These are phyloP conservation scores for Scaptodrosophila latifasciaeformis DNA, from an alignment of 2,888 invertebrate genomes.

Conservation along the genomic window DNA sequence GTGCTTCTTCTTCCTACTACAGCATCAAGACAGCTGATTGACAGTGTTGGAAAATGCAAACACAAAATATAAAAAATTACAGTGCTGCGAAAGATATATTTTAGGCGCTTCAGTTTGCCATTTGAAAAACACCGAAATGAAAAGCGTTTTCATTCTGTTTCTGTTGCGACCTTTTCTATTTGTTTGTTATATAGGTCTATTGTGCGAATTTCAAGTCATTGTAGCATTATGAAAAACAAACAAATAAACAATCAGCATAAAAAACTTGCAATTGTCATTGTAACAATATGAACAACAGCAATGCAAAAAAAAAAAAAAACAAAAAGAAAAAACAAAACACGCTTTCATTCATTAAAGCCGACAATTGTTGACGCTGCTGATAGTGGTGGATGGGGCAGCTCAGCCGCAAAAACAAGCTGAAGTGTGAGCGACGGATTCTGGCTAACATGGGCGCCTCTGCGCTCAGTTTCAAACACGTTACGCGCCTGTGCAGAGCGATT, in stretches of 20 bases:
- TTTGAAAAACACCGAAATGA: background rate
- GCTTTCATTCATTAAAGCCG: constrained; percentile 60
- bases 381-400: background rate
- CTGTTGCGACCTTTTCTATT: background rate
- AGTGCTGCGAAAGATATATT: too few species aligned
- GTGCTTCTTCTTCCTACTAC: too few species aligned
- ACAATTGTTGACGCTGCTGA: constrained; percentile 47
- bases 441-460: constrained; percentile 14
- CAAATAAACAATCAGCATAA: constrained; percentile 34
- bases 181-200: too few species aligned
- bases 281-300: constrained; percentile 37
- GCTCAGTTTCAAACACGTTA: constrained; percentile 62
- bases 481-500: constrained; percentile 63
- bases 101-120: constrained; percentile 15
- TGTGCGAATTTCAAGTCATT: constrained; percentile 46
- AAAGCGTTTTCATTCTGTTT: background rate
- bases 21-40: constrained; percentile 13
- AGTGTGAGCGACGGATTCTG: too few species aligned
- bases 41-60: constrained; percentile 15
- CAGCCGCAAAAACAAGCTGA: background rate
- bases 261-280: constrained; percentile 43
- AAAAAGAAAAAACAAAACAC: constrained; percentile 37
- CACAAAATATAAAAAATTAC: too few species aligned
- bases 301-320: constrained; percentile 19
- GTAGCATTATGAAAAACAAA: constrained; percentile 24